Evolutionary conservation across 2,113 vertebrate species (phyloP), one percentile per base, ranked within the genome.

Genomic region (Phoxinus phoxinus): DNA sequence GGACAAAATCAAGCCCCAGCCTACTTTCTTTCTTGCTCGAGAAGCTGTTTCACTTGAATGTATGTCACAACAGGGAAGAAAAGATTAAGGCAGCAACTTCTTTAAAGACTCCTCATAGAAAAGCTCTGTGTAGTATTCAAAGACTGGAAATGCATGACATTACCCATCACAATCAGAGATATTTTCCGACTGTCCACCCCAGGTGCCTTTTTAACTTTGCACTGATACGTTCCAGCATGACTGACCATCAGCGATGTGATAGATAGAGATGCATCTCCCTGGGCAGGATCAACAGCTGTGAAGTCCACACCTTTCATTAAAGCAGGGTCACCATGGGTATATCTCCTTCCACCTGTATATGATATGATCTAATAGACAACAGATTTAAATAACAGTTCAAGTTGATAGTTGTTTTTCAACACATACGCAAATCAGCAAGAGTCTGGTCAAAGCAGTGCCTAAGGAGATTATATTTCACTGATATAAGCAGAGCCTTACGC

Each of bases 151-250:
- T 30, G 15, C 6, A 0, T 12, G 7, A 67, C 10, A 93, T 89
- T 91, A 99, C 97, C 96, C 94, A 96, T 90, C 8, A 98, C 96
- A 0, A 94, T 92, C 86, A 99, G 91, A 0, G 96, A 94, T 88
- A 97, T 92, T 84, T 95, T 96, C 17, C 89, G 92, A 48, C 90
- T 94, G 76, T 96, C 96, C 86, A 95, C 94, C 19, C 94, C 95
- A 0, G 97, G 97, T 41, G 96, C 93, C 83, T 97, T 98, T 94
- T 96, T 97, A 84, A 99, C 97, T 59, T 96, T 96, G 85, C 97
- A 98, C 90, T 97, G 96, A 56, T 97, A 99, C 23, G 96, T 97
- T 4, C 95, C 96, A 0, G 93, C 95, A 76, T 98, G 96, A 0
- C 89, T 89, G 0, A 92, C 85, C 2, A 94, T 92, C 83, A 97